Conservation (phyloP, 2,888 invertebrate species). For the Chrysopilus asiliformis region DNA sequence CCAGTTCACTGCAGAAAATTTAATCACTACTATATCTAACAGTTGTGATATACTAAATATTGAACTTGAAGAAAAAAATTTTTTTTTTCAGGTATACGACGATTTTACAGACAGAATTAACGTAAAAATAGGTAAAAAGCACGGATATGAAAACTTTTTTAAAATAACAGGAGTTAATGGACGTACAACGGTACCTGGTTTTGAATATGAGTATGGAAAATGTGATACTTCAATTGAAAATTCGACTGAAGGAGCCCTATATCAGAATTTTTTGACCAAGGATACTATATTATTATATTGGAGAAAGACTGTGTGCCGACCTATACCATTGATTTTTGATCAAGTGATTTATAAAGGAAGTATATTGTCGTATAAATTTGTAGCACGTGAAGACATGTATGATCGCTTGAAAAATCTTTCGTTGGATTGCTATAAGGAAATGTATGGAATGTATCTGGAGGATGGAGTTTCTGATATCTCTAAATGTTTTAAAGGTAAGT, state of each 20-base stretch:
- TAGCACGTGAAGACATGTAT: slow-evolving; percentile 42
- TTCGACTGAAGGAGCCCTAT: slow-evolving; percentile 51
- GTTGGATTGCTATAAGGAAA: slow-evolving; percentile 46
- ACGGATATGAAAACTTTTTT: slow-evolving; percentile 47
- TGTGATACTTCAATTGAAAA: slow-evolving; percentile 46
- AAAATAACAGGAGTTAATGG: slow-evolving; percentile 46
- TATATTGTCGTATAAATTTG: slow-evolving; percentile 44
- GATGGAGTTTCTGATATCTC: slow-evolving; percentile 50
- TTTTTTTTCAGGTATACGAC: slow-evolving; percentile 43
- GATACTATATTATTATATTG: slow-evolving; percentile 46
- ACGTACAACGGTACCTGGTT: slow-evolving; percentile 42
- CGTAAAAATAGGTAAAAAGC: slow-evolving; percentile 45
- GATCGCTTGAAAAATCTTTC: slow-evolving; percentile 39
- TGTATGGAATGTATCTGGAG: slow-evolving; percentile 33
- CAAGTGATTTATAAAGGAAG: slow-evolving; percentile 31
- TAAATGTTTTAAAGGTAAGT: slow-evolving; percentile 49
- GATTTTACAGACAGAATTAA: slow-evolving; percentile 48
- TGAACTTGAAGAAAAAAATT: not conserved
- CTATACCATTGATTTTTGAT: slow-evolving; percentile 17
- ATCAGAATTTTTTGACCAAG: slow-evolving; percentile 45
- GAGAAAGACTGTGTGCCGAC: slow-evolving; percentile 41
- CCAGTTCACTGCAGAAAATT: too few species aligned
- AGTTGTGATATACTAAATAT: not conserved
- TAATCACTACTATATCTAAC: too few species aligned
- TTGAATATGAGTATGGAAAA: slow-evolving; percentile 30